Evolutionary conservation across 2,797 vertebrate species (phyloP).

Genomic region (Macropus fuliginosus): DNA sequence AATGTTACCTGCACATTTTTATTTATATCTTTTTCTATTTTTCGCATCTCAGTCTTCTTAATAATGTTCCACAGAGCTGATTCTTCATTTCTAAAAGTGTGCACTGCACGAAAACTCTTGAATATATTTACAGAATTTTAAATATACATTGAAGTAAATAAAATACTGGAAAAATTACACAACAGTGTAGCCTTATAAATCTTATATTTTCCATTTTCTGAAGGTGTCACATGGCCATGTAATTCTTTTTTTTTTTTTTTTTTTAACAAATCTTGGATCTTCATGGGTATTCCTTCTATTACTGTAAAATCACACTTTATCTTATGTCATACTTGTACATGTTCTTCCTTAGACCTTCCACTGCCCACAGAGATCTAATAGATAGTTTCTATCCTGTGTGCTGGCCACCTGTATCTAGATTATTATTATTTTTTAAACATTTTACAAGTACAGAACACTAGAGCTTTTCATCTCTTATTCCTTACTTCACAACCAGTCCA

Average conservation of each 20-base stretch:
- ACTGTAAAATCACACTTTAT: background rate
- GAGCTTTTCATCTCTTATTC: background rate
- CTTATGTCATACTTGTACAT: background rate
- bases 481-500: background rate
- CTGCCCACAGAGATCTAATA: background rate
- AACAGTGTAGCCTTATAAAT: constrained; percentile 2
- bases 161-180: constrained; percentile 36
- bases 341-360: background rate
- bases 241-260: background rate
- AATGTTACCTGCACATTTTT: background rate
- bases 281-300: background rate
- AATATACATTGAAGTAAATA: constrained; percentile 44
- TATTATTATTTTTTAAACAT: background rate
- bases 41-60: constrained; percentile 38
- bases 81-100: constrained; percentile 40
- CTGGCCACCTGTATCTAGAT: background rate
- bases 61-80: constrained; percentile 45
- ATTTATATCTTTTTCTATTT: constrained; percentile 31
- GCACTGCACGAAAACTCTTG: background rate
- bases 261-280: background rate
- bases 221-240: constrained; percentile 3
- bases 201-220: constrained; percentile 35
- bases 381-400: background rate
- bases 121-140: constrained; percentile 48
- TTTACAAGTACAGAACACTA: background rate